These are phyloP conservation scores for Ageneiosus marmoratus DNA, from an alignment of 2,113 vertebrate species.

Conservation along the genomic window DNA sequence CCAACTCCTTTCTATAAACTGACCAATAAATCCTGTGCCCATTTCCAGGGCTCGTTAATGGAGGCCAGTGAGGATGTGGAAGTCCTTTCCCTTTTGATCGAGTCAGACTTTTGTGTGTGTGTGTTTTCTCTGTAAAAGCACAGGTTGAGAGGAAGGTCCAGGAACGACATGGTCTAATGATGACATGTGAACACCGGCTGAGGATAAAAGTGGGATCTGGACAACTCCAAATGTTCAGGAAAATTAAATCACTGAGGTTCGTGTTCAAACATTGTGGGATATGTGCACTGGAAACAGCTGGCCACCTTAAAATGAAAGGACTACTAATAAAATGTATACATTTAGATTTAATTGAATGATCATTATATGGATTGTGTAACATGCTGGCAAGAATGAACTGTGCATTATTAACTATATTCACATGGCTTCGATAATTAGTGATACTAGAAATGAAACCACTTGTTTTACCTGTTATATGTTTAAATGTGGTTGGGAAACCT, in stretches of 20 bases:
- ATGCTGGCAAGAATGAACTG: neutral
- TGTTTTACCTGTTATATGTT: neutral
- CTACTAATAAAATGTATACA: neutral
- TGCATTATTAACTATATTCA: neutral
- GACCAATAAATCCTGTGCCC: conserved; percentile 41
- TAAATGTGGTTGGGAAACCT: conserved; percentile 4
- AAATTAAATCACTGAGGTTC: neutral
- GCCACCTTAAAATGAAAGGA: neutral
- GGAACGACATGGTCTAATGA: conserved; percentile 31
- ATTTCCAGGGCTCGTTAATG: conserved; percentile 43
- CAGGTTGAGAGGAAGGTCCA: conserved; percentile 8
- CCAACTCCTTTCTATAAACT: conserved; percentile 38
- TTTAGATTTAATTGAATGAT: neutral
- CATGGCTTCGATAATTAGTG: neutral
- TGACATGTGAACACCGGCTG: conserved; percentile 25
- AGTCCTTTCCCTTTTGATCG: conserved; percentile 43
- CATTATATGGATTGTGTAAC: neutral
- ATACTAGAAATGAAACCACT: neutral
- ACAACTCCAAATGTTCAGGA: conserved; percentile 20
- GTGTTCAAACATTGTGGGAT: neutral
- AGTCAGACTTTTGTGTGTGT: conserved; percentile 18
- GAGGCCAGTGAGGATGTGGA: conserved; percentile 34
- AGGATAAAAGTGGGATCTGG: conserved; percentile 25
- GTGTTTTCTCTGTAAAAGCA: conserved; percentile 35
- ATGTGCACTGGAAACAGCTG: conserved; percentile 12